A percentile compares a stretch with the other conserved stretches of the same genome.
Evolutionary conservation across 2,797 vertebrate genomes (phyloP).

Genomic region (Anomalospiza imberbis): DNA sequence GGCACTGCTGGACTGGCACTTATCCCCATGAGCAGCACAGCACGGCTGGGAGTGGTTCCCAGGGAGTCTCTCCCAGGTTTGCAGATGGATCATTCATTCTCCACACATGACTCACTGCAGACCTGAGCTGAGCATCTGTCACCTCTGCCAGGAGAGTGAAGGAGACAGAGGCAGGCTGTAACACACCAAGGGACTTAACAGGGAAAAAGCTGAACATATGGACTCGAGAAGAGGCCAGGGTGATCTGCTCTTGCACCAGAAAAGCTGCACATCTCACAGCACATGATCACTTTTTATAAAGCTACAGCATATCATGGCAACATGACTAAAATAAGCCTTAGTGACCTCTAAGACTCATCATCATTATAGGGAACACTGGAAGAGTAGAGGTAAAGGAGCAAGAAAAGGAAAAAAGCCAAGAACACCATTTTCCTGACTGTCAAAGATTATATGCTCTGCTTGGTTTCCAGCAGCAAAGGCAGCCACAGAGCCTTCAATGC

Average conservation of each 20-base stretch:
- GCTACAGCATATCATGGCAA: background rate
- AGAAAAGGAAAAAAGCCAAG: background rate
- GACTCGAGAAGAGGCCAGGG: background rate
- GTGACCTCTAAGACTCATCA: background rate
- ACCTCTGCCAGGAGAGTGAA: background rate
- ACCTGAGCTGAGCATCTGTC: constrained; percentile 16
- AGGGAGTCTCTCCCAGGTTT: background rate
- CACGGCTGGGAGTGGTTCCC: background rate
- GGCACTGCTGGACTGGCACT: background rate
- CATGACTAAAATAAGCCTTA: background rate
- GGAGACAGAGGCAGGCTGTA: background rate
- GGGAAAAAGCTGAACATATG: background rate
- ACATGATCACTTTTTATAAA: background rate
- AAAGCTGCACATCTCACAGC: background rate
- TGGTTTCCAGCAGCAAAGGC: background rate
- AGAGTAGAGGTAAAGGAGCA: background rate
- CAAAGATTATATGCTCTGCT: background rate
- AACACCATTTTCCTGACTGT: background rate
- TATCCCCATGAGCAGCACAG: background rate
- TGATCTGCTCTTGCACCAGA: background rate
- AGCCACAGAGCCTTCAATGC: background rate
- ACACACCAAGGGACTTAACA: background rate
- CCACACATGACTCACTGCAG: background rate
- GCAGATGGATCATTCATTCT: background rate
- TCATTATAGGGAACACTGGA: background rate